Percentiles rank a stretch among this genome's conserved stretches.
These are phyloP conservation scores for Zaprionus gabonicus DNA, from an alignment of 1,140 invertebrate genomes.

Conservation along the genomic window DNA sequence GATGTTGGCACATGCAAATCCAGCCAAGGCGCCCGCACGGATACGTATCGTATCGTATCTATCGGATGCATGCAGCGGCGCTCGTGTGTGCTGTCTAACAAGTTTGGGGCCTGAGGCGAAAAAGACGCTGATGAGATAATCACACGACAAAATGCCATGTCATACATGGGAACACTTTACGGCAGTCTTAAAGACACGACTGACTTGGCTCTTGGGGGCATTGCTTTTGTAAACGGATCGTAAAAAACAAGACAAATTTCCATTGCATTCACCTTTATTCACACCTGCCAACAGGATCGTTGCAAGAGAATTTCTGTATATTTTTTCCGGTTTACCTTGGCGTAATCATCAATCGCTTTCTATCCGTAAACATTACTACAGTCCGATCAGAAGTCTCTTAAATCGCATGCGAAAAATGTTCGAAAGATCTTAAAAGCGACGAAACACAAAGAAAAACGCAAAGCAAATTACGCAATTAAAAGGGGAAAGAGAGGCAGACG, in stretches of 20 bases:
- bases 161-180: constrained; percentile 60
- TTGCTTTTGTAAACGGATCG: constrained; percentile 13
- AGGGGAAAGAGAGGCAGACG: background rate
- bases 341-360: background rate
- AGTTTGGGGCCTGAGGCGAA: constrained; percentile 52
- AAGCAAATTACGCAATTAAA: constrained; percentile 68
- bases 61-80: constrained; percentile 36
- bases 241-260: constrained; percentile 5
- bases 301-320: background rate
- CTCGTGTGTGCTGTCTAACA: constrained; percentile 28
- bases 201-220: constrained; percentile 8
- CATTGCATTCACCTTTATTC: background rate
- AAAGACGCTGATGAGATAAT: constrained; percentile 68
- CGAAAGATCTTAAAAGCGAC: constrained; percentile 43
- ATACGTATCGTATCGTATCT: constrained; percentile 35
- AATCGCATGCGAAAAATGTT: constrained; percentile 16
- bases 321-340: constrained; percentile 2
- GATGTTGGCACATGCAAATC: constrained; percentile 76
- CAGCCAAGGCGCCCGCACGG: constrained; percentile 13
- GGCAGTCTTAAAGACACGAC: constrained; percentile 17
- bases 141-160: constrained; percentile 66
- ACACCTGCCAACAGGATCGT: background rate
- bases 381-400: background rate
- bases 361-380: background rate
- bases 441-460: constrained; percentile 42